Conservation (phyloP, 2,888 invertebrate species). For the Trissoscelio sp. region DNA sequence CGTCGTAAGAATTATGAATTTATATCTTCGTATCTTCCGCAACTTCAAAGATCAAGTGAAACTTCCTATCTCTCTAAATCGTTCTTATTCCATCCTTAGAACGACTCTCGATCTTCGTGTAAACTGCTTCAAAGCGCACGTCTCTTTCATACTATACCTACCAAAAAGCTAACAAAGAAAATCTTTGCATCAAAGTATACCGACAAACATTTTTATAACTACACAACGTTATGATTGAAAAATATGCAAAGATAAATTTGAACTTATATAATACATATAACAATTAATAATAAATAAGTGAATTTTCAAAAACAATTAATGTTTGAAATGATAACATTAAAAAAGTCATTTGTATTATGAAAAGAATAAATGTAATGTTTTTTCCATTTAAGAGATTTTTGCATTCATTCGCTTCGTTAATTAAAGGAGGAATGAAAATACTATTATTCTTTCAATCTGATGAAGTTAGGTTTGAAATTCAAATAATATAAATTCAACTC, state of each 20-base stretch:
- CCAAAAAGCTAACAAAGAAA: constrained; percentile 29
- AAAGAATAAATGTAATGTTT: no score
- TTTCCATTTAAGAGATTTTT: no score
- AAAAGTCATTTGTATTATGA: no score
- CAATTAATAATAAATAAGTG: no score
- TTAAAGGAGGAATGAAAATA: background rate
- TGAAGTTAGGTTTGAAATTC: background rate
- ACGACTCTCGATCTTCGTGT: constrained; percentile 36
- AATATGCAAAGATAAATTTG: background rate
- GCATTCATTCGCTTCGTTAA: no score
- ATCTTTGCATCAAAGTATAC: constrained; percentile 32
- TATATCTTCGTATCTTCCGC: constrained; percentile 10
- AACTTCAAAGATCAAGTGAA: constrained; percentile 30
- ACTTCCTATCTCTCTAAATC: constrained; percentile 46
- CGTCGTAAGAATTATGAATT: constrained; percentile 3
- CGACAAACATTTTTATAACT: constrained; percentile 13
- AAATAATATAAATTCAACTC: background rate
- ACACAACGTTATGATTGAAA: constrained; percentile 19
- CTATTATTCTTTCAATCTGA: background rate
- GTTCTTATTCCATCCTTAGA: constrained; percentile 50
- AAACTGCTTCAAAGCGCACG: constrained; percentile 39
- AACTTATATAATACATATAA: background rate
- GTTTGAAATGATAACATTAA: no score
- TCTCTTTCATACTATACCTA: constrained; percentile 30
- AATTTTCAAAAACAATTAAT: no score